A percentile compares a stretch with the other conserved stretches of the same genome.
These are phyloP conservation scores for Pedicia rivosa DNA, from an alignment of 2,888 invertebrate species.

Conservation along the genomic window DNA sequence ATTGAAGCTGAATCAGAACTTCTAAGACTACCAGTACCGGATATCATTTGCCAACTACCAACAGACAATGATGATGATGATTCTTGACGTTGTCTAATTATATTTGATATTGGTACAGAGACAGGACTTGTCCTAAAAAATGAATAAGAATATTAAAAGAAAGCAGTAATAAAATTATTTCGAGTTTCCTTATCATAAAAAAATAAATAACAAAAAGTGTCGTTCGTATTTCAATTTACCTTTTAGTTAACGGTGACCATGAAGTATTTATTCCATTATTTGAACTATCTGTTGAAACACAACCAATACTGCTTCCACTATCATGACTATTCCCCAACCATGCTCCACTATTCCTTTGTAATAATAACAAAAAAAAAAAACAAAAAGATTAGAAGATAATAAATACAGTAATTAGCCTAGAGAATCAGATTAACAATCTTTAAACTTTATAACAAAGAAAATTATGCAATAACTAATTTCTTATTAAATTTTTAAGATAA, in stretches of 20 bases:
- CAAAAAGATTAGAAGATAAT: not conserved
- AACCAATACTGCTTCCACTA: constrained; percentile 8
- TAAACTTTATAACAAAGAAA: too few relatives aligned
- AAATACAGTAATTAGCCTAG: too few relatives aligned
- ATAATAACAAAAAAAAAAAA: not conserved
- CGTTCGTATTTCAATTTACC: constrained; percentile 1
- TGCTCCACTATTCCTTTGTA: constrained; percentile 1
- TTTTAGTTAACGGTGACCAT: constrained; percentile 20
- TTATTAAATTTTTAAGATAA: too few relatives aligned
- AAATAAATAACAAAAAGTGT: too few relatives aligned
- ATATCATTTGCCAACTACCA: constrained; percentile 55
- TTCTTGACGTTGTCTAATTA: constrained; percentile 38
- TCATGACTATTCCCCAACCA: constrained; percentile 6
- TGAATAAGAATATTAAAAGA: not conserved
- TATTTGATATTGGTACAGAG: constrained; percentile 37
- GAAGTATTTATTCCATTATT: constrained; percentile 17
- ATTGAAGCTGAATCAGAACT: constrained; percentile 28
- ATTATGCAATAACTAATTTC: too few relatives aligned
- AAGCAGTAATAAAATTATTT: not conserved
- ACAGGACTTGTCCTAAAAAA: constrained; percentile 40
- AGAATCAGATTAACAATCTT: too few relatives aligned
- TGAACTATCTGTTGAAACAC: constrained; percentile 7
- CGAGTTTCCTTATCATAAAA: too few relatives aligned
- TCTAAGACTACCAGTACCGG: constrained; percentile 45
- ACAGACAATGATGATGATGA: constrained; percentile 37